These are phyloP conservation scores for Urophycis tenuis DNA, from an alignment of 2,797 vertebrate genomes.

Conservation along the genomic window DNA sequence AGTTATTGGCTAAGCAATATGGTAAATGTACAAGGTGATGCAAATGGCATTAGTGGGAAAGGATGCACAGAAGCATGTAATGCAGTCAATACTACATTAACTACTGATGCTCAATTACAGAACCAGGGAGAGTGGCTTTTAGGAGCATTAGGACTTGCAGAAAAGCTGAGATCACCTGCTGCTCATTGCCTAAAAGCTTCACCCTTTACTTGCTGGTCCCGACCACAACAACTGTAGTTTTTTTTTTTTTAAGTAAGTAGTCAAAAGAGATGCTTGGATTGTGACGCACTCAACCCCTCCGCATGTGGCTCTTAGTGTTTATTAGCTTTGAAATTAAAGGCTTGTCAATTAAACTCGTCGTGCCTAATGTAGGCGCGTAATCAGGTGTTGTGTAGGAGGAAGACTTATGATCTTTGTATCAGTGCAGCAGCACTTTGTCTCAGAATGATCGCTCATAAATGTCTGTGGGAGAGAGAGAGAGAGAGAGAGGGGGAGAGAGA, in stretches of 20 bases:
- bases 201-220: conserved; percentile 93
- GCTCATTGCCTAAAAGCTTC: conserved; percentile 99
- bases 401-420: conserved; percentile 47
- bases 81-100: conserved; percentile 99
- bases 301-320: conserved; percentile 62
- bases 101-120: conserved; percentile 99
- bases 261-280: conserved; percentile 56
- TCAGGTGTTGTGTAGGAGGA: conserved; percentile 35
- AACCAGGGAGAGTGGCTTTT: conserved; percentile 99
- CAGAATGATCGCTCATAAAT: neutral
- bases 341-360: conserved; percentile 67
- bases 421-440: conserved; percentile 24
- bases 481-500: no score
- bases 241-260: conserved; percentile 58
- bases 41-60: conserved; percentile 99
- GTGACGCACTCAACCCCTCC: conserved; percentile 58
- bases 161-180: conserved; percentile 99
- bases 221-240: conserved; percentile 67
- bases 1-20: conserved; percentile 99
- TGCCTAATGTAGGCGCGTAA: conserved; percentile 57
- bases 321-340: conserved; percentile 67
- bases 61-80: conserved; percentile 99
- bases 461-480: neutral
- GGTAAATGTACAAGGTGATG: conserved; percentile 99
- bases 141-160: conserved; percentile 99